These are phyloP conservation scores for Altica lythri DNA, from an alignment of 2,888 invertebrate species.

Conservation along the genomic window DNA sequence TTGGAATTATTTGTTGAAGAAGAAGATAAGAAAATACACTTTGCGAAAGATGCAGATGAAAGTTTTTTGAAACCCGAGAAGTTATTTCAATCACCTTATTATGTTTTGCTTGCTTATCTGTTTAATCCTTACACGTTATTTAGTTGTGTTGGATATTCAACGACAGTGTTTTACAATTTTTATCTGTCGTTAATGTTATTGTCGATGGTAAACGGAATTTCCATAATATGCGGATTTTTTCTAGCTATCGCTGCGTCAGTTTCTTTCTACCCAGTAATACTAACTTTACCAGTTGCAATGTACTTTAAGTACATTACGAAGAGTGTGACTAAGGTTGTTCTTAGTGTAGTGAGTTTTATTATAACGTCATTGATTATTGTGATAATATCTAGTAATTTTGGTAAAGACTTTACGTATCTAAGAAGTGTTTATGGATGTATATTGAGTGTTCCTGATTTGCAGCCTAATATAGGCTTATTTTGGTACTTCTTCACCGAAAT, in stretches of 20 bases:
- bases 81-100: conserved; percentile 66
- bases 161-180: conserved; percentile 89
- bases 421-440: conserved; percentile 63
- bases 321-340: conserved; percentile 55
- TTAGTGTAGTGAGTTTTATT: conserved; percentile 46
- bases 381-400: conserved; percentile 37
- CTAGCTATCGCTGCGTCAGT: conserved; percentile 82
- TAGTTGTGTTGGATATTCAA: conserved; percentile 87
- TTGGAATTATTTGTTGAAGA: conserved; percentile 63
- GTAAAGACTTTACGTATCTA: conserved; percentile 61
- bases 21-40: conserved; percentile 58
- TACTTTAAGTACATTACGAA: conserved; percentile 65
- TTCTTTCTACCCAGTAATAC: conserved; percentile 79
- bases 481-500: conserved; percentile 99
- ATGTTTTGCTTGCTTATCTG: conserved; percentile 78
- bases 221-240: conserved; percentile 66
- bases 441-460: conserved; percentile 87
- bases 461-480: conserved; percentile 96
- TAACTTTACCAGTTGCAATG: conserved; percentile 82
- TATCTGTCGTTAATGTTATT: conserved; percentile 71
- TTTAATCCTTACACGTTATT: conserved; percentile 89
- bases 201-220: conserved; percentile 57
- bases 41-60: conserved; percentile 64
- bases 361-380: conserved; percentile 33
- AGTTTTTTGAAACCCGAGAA: conserved; percentile 63